These are phyloP conservation scores for Ellobium chinense DNA, from an alignment of 2,888 invertebrate species.

Conservation along the genomic window DNA sequence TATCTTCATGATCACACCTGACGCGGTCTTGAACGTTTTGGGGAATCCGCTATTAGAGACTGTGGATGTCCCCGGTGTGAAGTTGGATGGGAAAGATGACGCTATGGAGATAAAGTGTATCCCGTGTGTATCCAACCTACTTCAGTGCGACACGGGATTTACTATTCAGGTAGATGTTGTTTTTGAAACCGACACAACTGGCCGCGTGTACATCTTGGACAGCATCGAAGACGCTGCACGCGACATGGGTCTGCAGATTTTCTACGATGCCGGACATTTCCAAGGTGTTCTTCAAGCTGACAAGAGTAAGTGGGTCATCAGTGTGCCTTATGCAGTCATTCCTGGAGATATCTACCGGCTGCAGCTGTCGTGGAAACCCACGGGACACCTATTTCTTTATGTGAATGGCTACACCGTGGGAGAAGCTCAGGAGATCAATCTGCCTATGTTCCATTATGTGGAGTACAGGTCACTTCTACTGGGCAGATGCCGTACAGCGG, in stretches of 20 bases:
- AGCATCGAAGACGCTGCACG: neutral
- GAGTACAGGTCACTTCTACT: constrained; percentile 4
- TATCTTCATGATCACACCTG: constrained; percentile 41
- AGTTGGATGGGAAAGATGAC: constrained; percentile 24
- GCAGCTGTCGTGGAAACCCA: constrained; percentile 26
- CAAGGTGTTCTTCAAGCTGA: constrained; percentile 17
- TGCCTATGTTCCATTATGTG: neutral
- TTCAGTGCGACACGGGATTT: constrained; percentile 46
- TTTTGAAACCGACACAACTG: constrained; percentile 13
- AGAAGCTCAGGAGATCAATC: neutral
- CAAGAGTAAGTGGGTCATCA: constrained; percentile 31
- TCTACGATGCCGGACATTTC: constrained; percentile 28
- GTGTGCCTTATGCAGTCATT: constrained; percentile 17
- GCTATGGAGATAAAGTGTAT: constrained; percentile 48
- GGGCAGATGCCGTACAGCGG: constrained; percentile 5
- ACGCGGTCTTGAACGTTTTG: constrained; percentile 40
- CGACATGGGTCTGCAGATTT: constrained; percentile 22
- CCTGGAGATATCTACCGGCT: neutral
- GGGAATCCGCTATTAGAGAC: constrained; percentile 45
- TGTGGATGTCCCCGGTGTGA: neutral
- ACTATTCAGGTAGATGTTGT: constrained; percentile 46
- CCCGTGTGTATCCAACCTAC: constrained; percentile 42
- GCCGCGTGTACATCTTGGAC: constrained; percentile 35
- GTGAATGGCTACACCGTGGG: constrained; percentile 11
- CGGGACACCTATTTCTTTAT: constrained; percentile 6